Percentiles rank a stretch among this genome's conserved stretches.
Evolutionary conservation across 2,888 invertebrate species (phyloP).

Genomic region (Hemaris fuciformis): DNA sequence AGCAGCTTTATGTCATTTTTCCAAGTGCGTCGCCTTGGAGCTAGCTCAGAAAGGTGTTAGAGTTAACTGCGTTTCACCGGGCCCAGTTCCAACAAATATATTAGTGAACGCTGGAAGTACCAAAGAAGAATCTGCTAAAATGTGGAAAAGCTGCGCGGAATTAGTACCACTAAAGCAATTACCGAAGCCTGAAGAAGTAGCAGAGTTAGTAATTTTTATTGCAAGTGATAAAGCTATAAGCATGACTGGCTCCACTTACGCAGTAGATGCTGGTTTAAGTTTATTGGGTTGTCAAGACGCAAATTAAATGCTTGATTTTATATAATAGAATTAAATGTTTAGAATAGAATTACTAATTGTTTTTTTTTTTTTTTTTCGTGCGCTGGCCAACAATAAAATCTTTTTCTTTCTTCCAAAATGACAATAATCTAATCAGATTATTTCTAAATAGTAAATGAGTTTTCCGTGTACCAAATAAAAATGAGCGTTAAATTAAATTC

Average conservation of each 20-base stretch:
- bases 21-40: slow-evolving; percentile 86
- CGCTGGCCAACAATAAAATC: too few relatives aligned
- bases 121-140: slow-evolving; percentile 26
- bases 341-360: too few relatives aligned
- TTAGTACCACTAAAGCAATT: slow-evolving; percentile 27
- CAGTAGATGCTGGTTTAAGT: slow-evolving; percentile 33
- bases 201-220: slow-evolving; percentile 42
- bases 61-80: slow-evolving; percentile 87
- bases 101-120: slow-evolving; percentile 24
- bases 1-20: slow-evolving; percentile 87
- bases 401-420: too few relatives aligned
- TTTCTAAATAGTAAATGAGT: too few relatives aligned
- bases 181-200: slow-evolving; percentile 39
- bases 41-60: slow-evolving; percentile 81
- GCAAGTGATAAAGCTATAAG: slow-evolving; percentile 49
- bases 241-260: slow-evolving; percentile 43
- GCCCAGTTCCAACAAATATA: slow-evolving; percentile 78
- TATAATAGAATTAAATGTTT: too few relatives aligned
- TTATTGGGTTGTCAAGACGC: slow-evolving; percentile 13
- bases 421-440: too few relatives aligned
- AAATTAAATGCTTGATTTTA: too few relatives aligned
- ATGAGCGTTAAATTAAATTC: not conserved
- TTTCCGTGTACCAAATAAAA: not conserved
- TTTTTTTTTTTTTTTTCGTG: too few relatives aligned
- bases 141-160: slow-evolving; percentile 17